Percentiles rank a stretch among this genome's conserved stretches.
Conservation (phyloP, 1,140 invertebrate species). For the Lordiphosa clarofinis region DNA sequence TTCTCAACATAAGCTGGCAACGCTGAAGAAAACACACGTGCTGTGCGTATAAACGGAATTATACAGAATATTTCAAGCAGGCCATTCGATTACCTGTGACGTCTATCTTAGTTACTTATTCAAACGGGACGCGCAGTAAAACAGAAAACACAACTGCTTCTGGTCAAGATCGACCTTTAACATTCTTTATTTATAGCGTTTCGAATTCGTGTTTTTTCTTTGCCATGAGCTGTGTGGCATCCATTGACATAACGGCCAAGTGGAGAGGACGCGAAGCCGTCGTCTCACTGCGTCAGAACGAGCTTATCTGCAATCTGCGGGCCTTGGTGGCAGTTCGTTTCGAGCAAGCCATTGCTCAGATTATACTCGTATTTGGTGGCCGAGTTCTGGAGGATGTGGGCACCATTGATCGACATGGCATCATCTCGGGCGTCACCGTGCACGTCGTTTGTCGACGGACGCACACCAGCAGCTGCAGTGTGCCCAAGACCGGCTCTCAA, state of each 20-base stretch:
- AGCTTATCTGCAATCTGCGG: conserved; percentile 46
- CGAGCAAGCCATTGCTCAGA: conserved; percentile 30
- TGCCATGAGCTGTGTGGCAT: conserved; percentile 21
- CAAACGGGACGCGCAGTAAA: not conserved
- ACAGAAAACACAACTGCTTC: conserved; percentile 1
- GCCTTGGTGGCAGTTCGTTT: conserved; percentile 52
- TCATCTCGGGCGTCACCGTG: conserved; percentile 53
- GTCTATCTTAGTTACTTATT: not conserved
- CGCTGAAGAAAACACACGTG: too few relatives aligned
- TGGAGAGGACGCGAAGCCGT: conserved; percentile 16
- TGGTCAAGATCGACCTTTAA: not conserved
- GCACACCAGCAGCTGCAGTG: not conserved
- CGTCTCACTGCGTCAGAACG: conserved; percentile 49
- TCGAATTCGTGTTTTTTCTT: not conserved
- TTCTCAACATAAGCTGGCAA: too few relatives aligned
- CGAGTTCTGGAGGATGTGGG: conserved; percentile 43
- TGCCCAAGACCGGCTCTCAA: not conserved
- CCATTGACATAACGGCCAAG: conserved; percentile 50
- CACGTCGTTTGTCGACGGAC: conserved; percentile 38
- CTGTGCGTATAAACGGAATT: too few relatives aligned
- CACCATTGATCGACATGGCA: conserved; percentile 50
- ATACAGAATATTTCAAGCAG: too few relatives aligned
- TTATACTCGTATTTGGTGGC: conserved; percentile 50
- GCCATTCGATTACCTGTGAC: not conserved
- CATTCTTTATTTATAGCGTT: not conserved